Conservation (phyloP, 2,888 invertebrate genomes). For the Perizoma flavofasciatum region DNA sequence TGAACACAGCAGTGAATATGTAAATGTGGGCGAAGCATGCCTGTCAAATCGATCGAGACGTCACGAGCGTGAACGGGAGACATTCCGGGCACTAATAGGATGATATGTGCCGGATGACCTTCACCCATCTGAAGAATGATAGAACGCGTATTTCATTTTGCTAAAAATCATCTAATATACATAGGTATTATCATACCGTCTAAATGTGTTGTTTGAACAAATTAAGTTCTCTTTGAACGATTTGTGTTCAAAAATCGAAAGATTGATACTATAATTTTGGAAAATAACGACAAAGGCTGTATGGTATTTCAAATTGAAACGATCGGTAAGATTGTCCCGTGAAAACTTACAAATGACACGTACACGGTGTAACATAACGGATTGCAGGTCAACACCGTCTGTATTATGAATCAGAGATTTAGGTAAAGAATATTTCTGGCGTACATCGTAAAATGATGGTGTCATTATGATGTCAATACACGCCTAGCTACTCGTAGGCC, state of each 20-base stretch:
- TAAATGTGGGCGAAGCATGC: constrained; percentile 19
- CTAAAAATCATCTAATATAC: too few relatives aligned
- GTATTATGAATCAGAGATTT: constrained; percentile 24
- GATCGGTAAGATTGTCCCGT: constrained; percentile 17
- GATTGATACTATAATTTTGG: not conserved
- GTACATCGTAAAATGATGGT: constrained; percentile 26
- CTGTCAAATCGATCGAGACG: constrained; percentile 29
- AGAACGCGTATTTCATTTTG: not conserved
- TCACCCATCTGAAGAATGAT: constrained; percentile 6
- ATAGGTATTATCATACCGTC: too few relatives aligned
- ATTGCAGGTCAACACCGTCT: constrained; percentile 18
- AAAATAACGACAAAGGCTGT: constrained; percentile 4
- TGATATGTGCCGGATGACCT: constrained; percentile 8
- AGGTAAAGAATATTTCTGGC: constrained; percentile 20
- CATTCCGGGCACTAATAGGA: constrained; percentile 15
- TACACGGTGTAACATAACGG: constrained; percentile 23
- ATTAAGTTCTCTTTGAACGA: too few relatives aligned
- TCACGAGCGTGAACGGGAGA: constrained; percentile 23
- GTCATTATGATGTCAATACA: constrained; percentile 33
- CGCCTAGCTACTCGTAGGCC: constrained; percentile 5
- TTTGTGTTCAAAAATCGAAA: not conserved
- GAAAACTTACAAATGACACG: constrained; percentile 25
- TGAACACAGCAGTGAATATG: constrained; percentile 13
- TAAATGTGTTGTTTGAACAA: too few relatives aligned
- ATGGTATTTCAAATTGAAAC: constrained; percentile 15